Evolutionary conservation across 2,888 invertebrate species (phyloP).

Genomic region (Rotaria sp.): DNA sequence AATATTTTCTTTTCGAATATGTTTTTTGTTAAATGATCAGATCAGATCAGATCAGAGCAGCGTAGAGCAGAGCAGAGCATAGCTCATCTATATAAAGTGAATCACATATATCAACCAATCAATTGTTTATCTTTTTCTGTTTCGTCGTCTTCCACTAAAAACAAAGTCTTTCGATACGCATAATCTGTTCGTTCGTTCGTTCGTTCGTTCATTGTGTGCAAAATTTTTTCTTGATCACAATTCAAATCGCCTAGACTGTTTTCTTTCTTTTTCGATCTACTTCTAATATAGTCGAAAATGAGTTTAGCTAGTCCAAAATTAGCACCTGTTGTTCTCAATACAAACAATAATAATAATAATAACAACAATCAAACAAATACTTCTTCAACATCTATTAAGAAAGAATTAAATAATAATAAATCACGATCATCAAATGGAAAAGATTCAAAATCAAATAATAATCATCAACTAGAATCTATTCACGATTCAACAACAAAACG

Average conservation of each 20-base stretch:
- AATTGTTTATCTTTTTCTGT: background rate
- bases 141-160: background rate
- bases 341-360: background rate
- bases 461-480: background rate
- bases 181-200: background rate
- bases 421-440: background rate
- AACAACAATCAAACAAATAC: background rate
- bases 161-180: background rate
- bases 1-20: background rate
- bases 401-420: background rate
- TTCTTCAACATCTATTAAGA: background rate
- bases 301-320: background rate
- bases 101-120: background rate
- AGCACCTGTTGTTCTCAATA: background rate
- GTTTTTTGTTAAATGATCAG: too few species aligned
- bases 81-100: background rate
- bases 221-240: too few species aligned
- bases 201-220: background rate
- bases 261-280: background rate
- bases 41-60: too few species aligned
- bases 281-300: background rate
- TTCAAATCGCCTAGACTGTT: background rate
- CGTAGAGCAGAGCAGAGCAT: background rate
- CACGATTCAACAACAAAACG: background rate
- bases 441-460: background rate